Base-by-base conservation (phyloP, 2,888 invertebrate genomes). In the Malthinus seriepunctatus region DNA sequence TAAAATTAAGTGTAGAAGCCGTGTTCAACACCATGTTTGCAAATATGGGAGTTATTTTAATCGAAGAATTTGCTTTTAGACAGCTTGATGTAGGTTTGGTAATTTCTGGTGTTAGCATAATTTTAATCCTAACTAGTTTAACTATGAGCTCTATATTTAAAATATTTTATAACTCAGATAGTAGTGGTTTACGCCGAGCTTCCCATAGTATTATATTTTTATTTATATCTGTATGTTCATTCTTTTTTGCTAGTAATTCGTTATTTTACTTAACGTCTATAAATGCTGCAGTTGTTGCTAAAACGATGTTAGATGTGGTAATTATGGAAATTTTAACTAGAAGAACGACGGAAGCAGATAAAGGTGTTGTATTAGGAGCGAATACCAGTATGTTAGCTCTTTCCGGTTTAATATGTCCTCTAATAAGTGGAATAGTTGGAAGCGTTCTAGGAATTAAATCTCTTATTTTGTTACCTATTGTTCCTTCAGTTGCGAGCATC, bases 281-380 rank as follows among this genome's bases (percentile, higher is more conserved):
- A 52, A 73, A 84, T 60, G 82, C 84, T 9, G 70, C 84, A 56
- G 81, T 81, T 51, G 68, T 82, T 44, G 79, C 81, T 57, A 82
- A 82, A 78, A 80, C 84, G 38, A 73, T 84, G 34, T 79, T 83
- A 56, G 79, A 85, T 56, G 75, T 84, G 51, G 78, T 82, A 6
- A 81, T 82, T 32, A 77, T 83, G 67, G 84, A 85, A 74, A 83
- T 84, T 79, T 73, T 84, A 45, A 73, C 85, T 37, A 79, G 78
- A 60, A 77, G 80, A 60, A 78, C 80, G 66, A 75, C 79, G 50
- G 77, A 79, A 7, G 75, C 81, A 8, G 82, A 85, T 63, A 79
- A 82, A 65, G 87, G 86, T 0, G 82, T 83, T 11, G 73, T 87
- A 32, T 81, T 86, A 50, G 87, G 86, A 32, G 82, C 84, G n/a